Evolutionary conservation across 2,888 invertebrate species (phyloP).

Genomic region (Dicycla oo): DNA sequence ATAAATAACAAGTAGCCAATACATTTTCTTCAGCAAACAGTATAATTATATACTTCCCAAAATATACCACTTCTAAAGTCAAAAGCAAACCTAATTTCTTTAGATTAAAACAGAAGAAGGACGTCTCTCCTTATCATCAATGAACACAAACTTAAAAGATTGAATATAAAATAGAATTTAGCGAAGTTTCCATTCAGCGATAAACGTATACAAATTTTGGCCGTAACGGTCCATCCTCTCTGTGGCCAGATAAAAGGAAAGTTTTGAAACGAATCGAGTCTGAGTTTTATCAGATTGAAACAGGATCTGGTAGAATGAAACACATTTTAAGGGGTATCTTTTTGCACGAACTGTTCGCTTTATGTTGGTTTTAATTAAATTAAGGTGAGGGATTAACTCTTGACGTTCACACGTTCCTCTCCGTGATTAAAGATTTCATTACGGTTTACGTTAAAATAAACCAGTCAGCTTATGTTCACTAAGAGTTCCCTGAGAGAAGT

Average conservation of each 20-base stretch:
- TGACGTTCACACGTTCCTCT: conserved; percentile 35
- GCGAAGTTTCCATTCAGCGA: conserved; percentile 73
- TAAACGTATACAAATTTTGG: conserved; percentile 79
- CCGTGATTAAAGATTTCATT: conserved; percentile 53
- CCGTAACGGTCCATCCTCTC: conserved; percentile 68
- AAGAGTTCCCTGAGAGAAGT: neutral
- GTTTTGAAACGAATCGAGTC: conserved; percentile 78
- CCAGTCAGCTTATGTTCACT: neutral
- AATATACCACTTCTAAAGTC: conserved; percentile 21
- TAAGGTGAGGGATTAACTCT: conserved; percentile 39
- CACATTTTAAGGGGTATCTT: conserved; percentile 71
- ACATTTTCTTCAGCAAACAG: conserved; percentile 14
- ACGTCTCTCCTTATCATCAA: conserved; percentile 68
- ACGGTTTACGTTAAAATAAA: neutral
- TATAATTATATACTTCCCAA: conserved; percentile 27
- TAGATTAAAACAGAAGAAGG: conserved; percentile 65
- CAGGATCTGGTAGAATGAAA: conserved; percentile 69
- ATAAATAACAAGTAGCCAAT: conserved; percentile 30
- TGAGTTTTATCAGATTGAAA: conserved; percentile 75
- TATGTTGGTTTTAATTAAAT: conserved; percentile 66
- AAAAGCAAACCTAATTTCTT: conserved; percentile 60
- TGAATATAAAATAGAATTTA: conserved; percentile 78
- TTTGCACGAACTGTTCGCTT: conserved; percentile 72
- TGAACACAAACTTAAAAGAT: conserved; percentile 73
- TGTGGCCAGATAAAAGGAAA: conserved; percentile 78